Conservation (phyloP, 1,140 invertebrate species). For the Lethrus apterus region DNA sequence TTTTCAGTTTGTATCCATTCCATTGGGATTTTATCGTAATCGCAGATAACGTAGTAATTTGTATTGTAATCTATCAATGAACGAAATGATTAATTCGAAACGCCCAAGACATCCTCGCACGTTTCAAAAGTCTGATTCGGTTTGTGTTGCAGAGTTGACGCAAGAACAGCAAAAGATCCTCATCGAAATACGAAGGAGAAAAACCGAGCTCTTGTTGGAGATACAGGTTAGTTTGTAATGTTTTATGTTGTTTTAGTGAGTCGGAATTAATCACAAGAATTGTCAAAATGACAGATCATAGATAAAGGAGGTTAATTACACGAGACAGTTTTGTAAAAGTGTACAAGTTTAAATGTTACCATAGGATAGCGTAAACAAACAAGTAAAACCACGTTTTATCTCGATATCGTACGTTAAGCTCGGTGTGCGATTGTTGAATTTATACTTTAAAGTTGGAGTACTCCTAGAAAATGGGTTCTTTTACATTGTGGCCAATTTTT, state of each 20-base stretch:
- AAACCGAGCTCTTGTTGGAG: constrained; percentile 83
- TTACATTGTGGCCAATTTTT: too few relatives aligned
- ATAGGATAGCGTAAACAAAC: too few relatives aligned
- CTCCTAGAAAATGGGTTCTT: too few relatives aligned
- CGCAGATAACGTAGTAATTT: neutral
- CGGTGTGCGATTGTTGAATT: too few relatives aligned
- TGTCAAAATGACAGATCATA: neutral
- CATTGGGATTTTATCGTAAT: neutral
- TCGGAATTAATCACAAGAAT: neutral
- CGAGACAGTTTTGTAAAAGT: neutral
- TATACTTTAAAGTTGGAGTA: too few relatives aligned
- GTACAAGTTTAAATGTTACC: too few relatives aligned
- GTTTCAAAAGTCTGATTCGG: neutral
- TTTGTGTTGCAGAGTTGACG: constrained; percentile 74
- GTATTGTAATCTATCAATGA: neutral
- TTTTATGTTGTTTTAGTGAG: neutral
- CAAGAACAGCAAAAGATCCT: constrained; percentile 84
- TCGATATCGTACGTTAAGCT: too few relatives aligned
- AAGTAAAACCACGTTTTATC: too few relatives aligned
- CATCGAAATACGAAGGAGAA: constrained; percentile 80
- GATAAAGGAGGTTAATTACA: too few relatives aligned
- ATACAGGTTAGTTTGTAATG: constrained; percentile 81
- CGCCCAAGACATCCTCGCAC: neutral
- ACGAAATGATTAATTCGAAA: neutral
- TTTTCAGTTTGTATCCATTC: neutral